Evolutionary conservation across 92 coral and sea anemone species (phyloP), one percentile per base, ranked within the genome.

Genomic region (Ricordea florida): DNA sequence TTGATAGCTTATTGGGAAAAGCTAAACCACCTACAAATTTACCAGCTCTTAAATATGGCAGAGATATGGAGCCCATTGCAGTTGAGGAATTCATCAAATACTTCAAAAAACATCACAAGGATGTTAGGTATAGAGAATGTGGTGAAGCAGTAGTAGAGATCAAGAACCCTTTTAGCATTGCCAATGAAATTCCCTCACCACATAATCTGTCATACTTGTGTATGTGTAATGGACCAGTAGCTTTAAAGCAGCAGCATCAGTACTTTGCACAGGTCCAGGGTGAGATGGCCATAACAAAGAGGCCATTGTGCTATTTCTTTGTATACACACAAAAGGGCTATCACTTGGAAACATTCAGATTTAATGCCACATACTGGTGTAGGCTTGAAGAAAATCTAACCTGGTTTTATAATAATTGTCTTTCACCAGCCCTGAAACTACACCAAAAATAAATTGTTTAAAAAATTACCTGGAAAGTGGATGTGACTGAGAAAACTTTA

Each of bases 121-220:
- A 57, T 58, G 68, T 47, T 16, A 77, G 69, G 32, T 57, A 52
- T 49, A 69, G 84, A 20, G 72, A 83, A 47, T 76, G 89, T 67
- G 85, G 89, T 42, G 33, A 37, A 42, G 83, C 71, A 38, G 74
- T 65, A 5, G 66, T 63, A 22, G 83, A 82, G 72, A 60, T 82
- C 50, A 73, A 72, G 76, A 38, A 55, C 62, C 87, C 83, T 49
- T 66, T 52, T 40, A 33, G 57, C 45, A 78, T 78, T 64, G 80
- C 80, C 34, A 52, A 28, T 49, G 70, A 44, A 74, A 60, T 42
- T 57, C 71, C 80, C 32, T 32, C 59, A 42, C 7, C 71, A 57
- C 29, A 57, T 41, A 46, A 57, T 45, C 64, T 74, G 80, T 21
- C 69, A 20, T 74, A 74, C 38, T 42, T 74, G 43, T 43, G 57